phyloP scores from a whole-genome alignment of 2,113 vertebrate species.

The Vulpes lagopus region DNA sequence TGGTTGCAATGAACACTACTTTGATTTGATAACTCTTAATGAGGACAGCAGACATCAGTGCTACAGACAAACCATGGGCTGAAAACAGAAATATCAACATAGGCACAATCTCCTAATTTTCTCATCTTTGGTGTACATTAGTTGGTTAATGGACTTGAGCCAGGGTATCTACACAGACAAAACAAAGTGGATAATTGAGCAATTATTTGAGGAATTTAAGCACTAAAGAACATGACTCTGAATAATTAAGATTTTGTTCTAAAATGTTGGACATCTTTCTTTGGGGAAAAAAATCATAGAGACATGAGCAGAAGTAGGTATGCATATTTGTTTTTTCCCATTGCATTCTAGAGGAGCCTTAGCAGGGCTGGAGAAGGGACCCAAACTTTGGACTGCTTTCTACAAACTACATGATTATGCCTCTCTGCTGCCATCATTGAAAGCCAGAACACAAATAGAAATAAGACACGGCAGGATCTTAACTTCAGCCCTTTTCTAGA shows the following conservation, averaged over 20 bases:
- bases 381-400: background rate
- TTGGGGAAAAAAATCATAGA: constrained; percentile 37
- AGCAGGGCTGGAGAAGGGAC: background rate
- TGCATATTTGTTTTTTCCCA: background rate
- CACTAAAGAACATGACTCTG: constrained; percentile 70
- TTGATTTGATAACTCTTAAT: constrained; percentile 68
- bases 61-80: constrained; percentile 65
- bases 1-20: constrained; percentile 38
- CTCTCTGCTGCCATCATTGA: background rate
- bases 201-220: constrained; percentile 81
- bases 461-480: background rate
- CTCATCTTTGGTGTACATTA: constrained; percentile 79
- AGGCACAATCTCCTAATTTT: constrained; percentile 78
- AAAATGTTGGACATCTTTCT: constrained; percentile 71
- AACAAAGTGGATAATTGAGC: constrained; percentile 81
- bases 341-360: background rate
- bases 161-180: constrained; percentile 77
- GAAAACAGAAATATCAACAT: constrained; percentile 77
- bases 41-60: constrained; percentile 60
- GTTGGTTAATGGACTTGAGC: constrained; percentile 79
- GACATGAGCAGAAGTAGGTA: background rate
- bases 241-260: constrained; percentile 77
- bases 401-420: background rate
- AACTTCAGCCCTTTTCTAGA: background rate
- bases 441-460: background rate